Evolutionary conservation across 1,140 invertebrate species (phyloP).

Genomic region (Megalonaias nervosa): DNA sequence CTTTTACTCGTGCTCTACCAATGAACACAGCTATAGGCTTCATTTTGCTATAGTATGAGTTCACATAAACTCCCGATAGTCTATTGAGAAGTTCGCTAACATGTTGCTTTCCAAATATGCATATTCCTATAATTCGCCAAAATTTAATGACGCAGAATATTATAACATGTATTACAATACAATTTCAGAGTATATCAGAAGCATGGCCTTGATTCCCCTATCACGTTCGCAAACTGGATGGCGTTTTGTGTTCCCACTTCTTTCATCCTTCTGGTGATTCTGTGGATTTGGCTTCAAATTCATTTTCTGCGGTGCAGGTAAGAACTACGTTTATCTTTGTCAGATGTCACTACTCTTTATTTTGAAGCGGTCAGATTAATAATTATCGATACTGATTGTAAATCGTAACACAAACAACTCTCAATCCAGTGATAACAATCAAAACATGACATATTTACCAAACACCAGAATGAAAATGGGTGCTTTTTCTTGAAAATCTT

Average conservation of each 20-base stretch:
- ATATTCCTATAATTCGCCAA: too few species aligned
- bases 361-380: not conserved
- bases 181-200: conserved; percentile 48
- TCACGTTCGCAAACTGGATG: conserved; percentile 72
- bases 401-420: not conserved
- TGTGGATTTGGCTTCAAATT: conserved; percentile 69
- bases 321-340: conserved; percentile 12
- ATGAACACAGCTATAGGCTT: too few species aligned
- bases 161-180: too few species aligned
- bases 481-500: too few species aligned
- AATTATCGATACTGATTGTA: not conserved
- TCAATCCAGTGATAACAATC: not conserved
- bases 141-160: too few species aligned
- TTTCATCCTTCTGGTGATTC: conserved; percentile 58
- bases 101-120: too few species aligned
- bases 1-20: too few species aligned
- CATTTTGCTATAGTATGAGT: too few species aligned
- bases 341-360: not conserved
- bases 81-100: too few species aligned
- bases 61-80: too few species aligned
- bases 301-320: conserved; percentile 63
- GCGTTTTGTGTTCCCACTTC: conserved; percentile 70
- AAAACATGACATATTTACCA: too few species aligned
- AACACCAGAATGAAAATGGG: too few species aligned
- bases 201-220: conserved; percentile 36